Conservation (phyloP, 1,140 invertebrate genomes). For the Drosophila fuyamai region DNA sequence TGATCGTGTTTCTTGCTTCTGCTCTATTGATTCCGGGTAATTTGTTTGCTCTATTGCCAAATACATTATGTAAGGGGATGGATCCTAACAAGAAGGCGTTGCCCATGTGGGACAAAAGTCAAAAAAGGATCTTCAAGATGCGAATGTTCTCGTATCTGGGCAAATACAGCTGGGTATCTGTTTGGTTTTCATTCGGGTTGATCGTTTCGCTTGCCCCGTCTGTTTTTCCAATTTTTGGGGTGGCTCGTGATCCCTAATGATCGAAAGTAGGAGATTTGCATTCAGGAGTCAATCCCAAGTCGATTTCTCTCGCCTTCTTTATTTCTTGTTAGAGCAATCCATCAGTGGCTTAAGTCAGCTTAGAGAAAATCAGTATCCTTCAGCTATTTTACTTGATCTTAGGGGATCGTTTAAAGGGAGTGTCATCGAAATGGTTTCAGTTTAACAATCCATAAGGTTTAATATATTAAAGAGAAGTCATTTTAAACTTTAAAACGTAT, state of each 20-base stretch:
- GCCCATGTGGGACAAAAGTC: conserved; percentile 20
- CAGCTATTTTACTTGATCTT: neutral
- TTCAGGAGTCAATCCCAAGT: conserved; percentile 38
- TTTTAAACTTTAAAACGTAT: too few relatives aligned
- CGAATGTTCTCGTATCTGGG: conserved; percentile 1
- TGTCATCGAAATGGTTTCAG: neutral
- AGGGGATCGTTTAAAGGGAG: neutral
- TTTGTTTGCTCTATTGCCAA: conserved; percentile 35
- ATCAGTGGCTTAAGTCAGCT: conserved; percentile 48
- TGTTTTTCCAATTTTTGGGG: conserved; percentile 17
- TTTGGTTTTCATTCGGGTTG: conserved; percentile 10
- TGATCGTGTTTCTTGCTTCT: conserved; percentile 53
- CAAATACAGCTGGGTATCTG: conserved; percentile 38
- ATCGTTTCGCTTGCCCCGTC: neutral
- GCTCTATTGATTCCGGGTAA: conserved; percentile 38
- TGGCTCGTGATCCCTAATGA: conserved; percentile 29
- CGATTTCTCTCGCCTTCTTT: conserved; percentile 12
- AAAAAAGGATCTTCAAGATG: conserved; percentile 36
- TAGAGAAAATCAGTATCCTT: conserved; percentile 15
- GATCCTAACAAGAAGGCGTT: conserved; percentile 25
- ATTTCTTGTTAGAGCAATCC: conserved; percentile 22
- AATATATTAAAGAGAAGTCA: too few relatives aligned
- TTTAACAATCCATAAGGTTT: too few relatives aligned
- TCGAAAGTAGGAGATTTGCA: conserved; percentile 33
- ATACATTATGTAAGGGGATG: conserved; percentile 34